Evolutionary conservation across 1,140 invertebrate genomes (phyloP).

Genomic region (Drosophila bocqueti): DNA sequence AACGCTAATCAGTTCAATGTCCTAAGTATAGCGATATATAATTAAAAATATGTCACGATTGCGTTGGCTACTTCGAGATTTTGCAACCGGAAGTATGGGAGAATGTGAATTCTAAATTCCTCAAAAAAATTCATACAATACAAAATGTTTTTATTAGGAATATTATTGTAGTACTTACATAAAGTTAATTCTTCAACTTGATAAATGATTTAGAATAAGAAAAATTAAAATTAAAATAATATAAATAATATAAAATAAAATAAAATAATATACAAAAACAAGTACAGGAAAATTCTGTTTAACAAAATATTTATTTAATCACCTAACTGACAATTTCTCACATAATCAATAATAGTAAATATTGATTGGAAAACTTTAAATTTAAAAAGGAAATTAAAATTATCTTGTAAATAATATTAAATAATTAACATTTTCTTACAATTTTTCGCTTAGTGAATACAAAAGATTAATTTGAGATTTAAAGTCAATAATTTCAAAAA

Average conservation of each 20-base stretch:
- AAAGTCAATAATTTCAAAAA: not conserved
- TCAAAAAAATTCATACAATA: no score
- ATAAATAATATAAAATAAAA: not conserved
- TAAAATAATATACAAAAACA: not conserved
- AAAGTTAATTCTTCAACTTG: not conserved
- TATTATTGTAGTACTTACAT: no score
- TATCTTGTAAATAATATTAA: no score
- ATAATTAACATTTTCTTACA: no score
- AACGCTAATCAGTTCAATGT: constrained; percentile 24
- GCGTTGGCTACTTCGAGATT: not conserved
- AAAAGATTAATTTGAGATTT: not conserved
- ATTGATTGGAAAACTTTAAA: no score
- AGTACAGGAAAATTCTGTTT: no score
- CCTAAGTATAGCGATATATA: constrained; percentile 5
- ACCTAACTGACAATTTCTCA: no score
- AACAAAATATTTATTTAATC: no score
- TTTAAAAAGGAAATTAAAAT: no score
- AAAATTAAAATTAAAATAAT: not conserved
- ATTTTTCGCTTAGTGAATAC: not conserved
- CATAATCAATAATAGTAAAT: no score
- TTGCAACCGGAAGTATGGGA: not conserved
- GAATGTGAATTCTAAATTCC: not conserved
- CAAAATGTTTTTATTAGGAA: no score
- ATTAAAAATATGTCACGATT: not conserved
- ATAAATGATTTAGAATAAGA: not conserved